phyloP scores from a whole-genome alignment of 2,888 invertebrate genomes.

The Dicyrtoma fusca region DNA sequence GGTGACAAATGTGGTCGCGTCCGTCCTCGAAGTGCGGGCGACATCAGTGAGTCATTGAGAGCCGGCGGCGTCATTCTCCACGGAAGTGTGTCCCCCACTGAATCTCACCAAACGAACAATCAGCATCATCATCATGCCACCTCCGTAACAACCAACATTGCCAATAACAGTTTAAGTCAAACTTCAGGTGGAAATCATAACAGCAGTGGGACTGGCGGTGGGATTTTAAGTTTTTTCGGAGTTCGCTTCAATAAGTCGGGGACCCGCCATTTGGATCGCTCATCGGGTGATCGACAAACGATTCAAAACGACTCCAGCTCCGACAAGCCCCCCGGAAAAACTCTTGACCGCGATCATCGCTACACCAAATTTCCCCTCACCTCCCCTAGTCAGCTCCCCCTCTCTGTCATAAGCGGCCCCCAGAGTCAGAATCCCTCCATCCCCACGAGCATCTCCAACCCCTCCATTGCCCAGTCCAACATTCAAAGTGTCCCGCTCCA shows the following conservation, averaged over 20 bases:
- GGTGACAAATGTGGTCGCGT: constrained; percentile 25
- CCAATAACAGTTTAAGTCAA: constrained; percentile 14
- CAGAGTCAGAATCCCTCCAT: background rate
- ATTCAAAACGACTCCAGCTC: background rate
- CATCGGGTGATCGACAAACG: constrained; percentile 3
- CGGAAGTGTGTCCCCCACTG: constrained; percentile 27
- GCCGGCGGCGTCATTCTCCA: constrained; percentile 19
- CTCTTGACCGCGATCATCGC: constrained; percentile 37
- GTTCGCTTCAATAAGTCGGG: constrained; percentile 50
- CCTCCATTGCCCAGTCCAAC: too few relatives aligned
- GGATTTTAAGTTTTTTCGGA: constrained; percentile 53
- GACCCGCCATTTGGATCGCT: constrained; percentile 52
- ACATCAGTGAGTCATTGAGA: constrained; percentile 44
- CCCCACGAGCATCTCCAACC: too few relatives aligned
- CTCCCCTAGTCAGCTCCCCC: constrained; percentile 18
- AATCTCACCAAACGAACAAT: background rate
- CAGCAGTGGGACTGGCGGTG: constrained; percentile 39
- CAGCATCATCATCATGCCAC: background rate
- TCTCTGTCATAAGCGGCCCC: background rate
- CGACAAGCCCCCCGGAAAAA: constrained; percentile 6
- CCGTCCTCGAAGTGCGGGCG: constrained; percentile 48
- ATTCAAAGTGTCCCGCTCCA: constrained; percentile 34
- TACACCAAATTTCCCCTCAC: constrained; percentile 54
- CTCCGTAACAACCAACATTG: background rate
- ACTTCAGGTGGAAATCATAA: background rate